A percentile compares a stretch with the other conserved stretches of the same genome.
phyloP scores from a whole-genome alignment of 2,113 vertebrate species.

The Leptodactylus fuscus region DNA sequence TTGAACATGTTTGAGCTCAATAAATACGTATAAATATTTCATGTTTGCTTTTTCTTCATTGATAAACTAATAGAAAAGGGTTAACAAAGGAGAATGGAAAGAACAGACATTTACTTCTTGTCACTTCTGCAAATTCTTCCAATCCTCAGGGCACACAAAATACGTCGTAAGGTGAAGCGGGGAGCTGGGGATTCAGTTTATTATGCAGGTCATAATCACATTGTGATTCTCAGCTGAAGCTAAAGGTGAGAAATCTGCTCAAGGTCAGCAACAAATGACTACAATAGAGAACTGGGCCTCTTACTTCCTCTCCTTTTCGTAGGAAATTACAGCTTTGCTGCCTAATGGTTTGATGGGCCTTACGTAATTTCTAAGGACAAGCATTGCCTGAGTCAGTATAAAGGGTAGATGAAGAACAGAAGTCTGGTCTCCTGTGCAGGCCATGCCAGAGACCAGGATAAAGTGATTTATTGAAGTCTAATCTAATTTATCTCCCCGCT shows the following conservation, averaged over 20 bases:
- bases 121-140: background rate
- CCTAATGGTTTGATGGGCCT: conserved; percentile 21
- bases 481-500: conserved; percentile 53
- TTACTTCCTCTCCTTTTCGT: conserved; percentile 2
- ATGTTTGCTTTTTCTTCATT: background rate
- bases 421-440: conserved; percentile 6
- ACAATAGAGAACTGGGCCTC: conserved; percentile 10
- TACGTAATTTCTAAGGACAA: conserved; percentile 32
- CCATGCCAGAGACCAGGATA: conserved; percentile 19
- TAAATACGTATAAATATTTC: background rate
- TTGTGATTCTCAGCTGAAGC: background rate
- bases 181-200: conserved; percentile 6
- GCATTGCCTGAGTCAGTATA: conserved; percentile 14
- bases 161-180: background rate
- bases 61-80: background rate
- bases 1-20: background rate
- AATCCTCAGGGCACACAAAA: conserved; percentile 1
- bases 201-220: conserved; percentile 28
- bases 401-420: conserved; percentile 48
- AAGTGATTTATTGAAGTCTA: conserved; percentile 59
- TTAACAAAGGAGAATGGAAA: background rate
- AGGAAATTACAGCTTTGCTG: conserved; percentile 39
- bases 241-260: background rate
- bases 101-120: background rate
- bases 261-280: conserved; percentile 26